Conservation (phyloP, 2,888 invertebrate species). For the Monochamus alternatus region DNA sequence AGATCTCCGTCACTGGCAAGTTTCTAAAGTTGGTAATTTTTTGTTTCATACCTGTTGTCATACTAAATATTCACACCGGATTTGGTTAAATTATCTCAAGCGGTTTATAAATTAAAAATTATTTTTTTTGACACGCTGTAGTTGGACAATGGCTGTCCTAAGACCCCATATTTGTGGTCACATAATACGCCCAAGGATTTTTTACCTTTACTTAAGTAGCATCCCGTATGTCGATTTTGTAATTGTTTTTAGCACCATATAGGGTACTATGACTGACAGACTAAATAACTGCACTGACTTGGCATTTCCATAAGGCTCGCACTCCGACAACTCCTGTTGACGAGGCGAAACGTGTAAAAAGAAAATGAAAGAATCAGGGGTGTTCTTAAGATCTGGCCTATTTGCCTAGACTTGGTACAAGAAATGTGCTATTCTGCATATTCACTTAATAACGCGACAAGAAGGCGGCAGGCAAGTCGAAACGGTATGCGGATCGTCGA, state of each 20-base stretch:
- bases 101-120: too few relatives aligned
- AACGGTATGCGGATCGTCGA: conserved; percentile 29
- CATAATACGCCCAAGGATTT: too few relatives aligned
- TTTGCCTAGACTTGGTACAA: conserved; percentile 41
- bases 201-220: too few relatives aligned
- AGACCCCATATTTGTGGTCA: too few relatives aligned
- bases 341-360: conserved; percentile 19
- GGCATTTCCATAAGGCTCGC: not conserved
- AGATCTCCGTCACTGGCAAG: too few relatives aligned
- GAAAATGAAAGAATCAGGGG: conserved; percentile 29
- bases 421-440: conserved; percentile 47
- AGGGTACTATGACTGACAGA: not conserved
- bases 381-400: conserved; percentile 39
- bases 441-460: conserved; percentile 35
- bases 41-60: too few relatives aligned
- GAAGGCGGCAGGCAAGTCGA: conserved; percentile 31
- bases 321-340: not conserved
- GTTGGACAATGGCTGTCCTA: too few relatives aligned
- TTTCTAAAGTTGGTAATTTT: too few relatives aligned
- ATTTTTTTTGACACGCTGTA: too few relatives aligned
- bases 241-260: not conserved
- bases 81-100: too few relatives aligned
- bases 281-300: not conserved
- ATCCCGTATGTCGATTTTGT: not conserved
- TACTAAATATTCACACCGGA: too few relatives aligned